Evolutionary conservation across 2,113 vertebrate species (phyloP).

Genomic region (Melanerpes formicivorus): DNA sequence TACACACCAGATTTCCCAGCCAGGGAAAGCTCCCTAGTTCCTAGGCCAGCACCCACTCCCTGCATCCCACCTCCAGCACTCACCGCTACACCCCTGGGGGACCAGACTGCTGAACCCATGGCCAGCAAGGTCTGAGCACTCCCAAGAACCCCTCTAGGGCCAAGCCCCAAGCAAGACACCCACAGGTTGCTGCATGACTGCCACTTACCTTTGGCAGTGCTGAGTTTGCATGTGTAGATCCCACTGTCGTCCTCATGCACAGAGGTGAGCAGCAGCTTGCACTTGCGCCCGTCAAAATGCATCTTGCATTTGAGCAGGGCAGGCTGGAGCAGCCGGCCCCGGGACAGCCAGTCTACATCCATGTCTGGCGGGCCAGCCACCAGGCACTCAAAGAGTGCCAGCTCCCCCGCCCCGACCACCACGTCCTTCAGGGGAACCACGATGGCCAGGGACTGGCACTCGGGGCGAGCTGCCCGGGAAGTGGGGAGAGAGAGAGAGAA

Average conservation of each 20-base stretch:
- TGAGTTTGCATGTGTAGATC: slow-evolving; percentile 94
- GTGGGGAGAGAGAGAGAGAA: slow-evolving; percentile 45
- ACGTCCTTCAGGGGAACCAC: slow-evolving; percentile 89
- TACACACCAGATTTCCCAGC: background rate
- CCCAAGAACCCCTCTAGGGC: background rate
- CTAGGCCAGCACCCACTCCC: background rate
- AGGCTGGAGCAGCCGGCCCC: slow-evolving; percentile 94
- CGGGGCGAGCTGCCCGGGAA: slow-evolving; percentile 79
- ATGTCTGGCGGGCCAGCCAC: slow-evolving; percentile 92
- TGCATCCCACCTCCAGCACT: background rate
- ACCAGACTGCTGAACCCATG: background rate
- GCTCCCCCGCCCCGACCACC: slow-evolving; percentile 92
- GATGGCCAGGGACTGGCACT: slow-evolving; percentile 88
- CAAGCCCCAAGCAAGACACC: background rate
- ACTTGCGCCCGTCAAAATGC: slow-evolving; percentile 95
- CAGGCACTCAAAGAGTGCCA: slow-evolving; percentile 93
- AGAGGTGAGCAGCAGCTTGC: slow-evolving; percentile 93
- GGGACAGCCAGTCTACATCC: slow-evolving; percentile 95
- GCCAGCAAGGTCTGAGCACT: background rate
- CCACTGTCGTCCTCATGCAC: slow-evolving; percentile 97
- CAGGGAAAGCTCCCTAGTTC: background rate
- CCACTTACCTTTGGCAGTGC: slow-evolving; percentile 90
- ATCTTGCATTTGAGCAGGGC: slow-evolving; percentile 98
- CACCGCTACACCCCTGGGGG: background rate
- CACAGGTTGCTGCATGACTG: background rate